Evolutionary conservation across 2,888 invertebrate genomes (phyloP), one percentile per base, ranked within the genome.

Genomic region (Petrolisthes cinctipes): DNA sequence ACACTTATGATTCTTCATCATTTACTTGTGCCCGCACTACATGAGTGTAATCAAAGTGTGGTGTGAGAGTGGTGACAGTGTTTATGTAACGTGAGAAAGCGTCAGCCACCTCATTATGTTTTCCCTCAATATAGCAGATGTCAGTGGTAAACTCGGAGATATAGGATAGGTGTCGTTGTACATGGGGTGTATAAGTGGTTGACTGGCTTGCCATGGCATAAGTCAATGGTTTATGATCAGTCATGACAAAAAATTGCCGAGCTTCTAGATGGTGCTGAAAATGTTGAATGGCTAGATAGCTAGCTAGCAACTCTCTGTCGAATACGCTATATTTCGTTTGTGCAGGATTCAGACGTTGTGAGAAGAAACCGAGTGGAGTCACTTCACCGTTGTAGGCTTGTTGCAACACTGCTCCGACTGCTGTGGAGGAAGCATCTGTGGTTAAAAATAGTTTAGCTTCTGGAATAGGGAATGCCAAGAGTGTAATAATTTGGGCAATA

Each of bases 81-180:
- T 17, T 75, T 17, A 23, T 11, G 23, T 3, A 75, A 11, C 20
- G 75, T 17, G 20, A 23, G 17, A 75, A 75, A 23, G 75, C 23
- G 3, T 5, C 20, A 2, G 5, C 23, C 20, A 20, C n/a, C 4
- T 17, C 6, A 4, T 75, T 61, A 14, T 61, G 14, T 14, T 14
- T 61, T 14, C 66, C 7, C 66, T 61, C 66, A 14, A 61, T 61
- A 14, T 61, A 14, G 66, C 66, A 14, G 14, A 61, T 61, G 82
- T 92, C 92, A 0, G 92, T 92, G 0, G 92, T 92, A 89, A 93
- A 93, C 86, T 93, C 92, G 0, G 91, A 82, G 51, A 93, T 91
- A 56, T 86, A 88, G 4, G 88, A 82, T 0, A 93, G 89, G 11
- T 93, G 92, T 3, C 92, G 87, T 17, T 91, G 90, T 87, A 93